These are phyloP conservation scores for Sarcophaga bullata DNA, from an alignment of 1,140 invertebrate species.

Conservation along the genomic window DNA sequence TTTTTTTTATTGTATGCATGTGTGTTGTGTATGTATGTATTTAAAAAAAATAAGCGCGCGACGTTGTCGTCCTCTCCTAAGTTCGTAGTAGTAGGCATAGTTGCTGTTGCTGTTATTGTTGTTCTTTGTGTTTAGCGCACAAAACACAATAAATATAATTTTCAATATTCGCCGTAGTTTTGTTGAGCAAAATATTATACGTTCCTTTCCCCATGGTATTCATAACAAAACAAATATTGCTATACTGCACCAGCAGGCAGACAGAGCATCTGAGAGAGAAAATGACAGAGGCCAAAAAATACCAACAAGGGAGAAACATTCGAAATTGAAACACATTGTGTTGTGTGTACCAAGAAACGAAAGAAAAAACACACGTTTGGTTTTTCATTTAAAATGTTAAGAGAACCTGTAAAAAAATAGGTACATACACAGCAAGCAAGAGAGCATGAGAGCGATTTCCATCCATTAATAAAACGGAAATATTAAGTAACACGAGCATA, in stretches of 20 bases:
- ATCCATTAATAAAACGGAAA: neutral
- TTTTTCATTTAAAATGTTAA: neutral
- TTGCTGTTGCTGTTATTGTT: neutral
- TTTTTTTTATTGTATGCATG: constrained; percentile 42
- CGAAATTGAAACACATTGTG: neutral
- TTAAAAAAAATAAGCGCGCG: neutral
- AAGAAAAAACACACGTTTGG: constrained; percentile 26
- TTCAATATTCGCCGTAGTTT: constrained; percentile 1
- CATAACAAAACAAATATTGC: constrained; percentile 20
- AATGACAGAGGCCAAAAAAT: neutral
- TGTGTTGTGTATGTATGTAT: neutral
- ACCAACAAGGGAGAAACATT: neutral
- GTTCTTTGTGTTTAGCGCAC: constrained; percentile 22
- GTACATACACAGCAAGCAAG: neutral
- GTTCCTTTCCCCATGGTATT: constrained; percentile 20
- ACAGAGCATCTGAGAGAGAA: neutral
- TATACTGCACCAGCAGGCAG: neutral
- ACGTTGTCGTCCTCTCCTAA: constrained; percentile 3
- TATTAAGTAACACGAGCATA: constrained; percentile 13
- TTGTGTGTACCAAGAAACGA: neutral
- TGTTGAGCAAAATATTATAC: neutral
- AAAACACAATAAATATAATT: neutral
- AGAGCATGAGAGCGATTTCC: neutral
- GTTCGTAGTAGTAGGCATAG: neutral
- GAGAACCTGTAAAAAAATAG: too few relatives aligned